A percentile compares a stretch with the other conserved stretches of the same genome.
Evolutionary conservation across 35 echinoderm and acorn worm species (phyloP).

Genomic region (Apostichopus japonicus): DNA sequence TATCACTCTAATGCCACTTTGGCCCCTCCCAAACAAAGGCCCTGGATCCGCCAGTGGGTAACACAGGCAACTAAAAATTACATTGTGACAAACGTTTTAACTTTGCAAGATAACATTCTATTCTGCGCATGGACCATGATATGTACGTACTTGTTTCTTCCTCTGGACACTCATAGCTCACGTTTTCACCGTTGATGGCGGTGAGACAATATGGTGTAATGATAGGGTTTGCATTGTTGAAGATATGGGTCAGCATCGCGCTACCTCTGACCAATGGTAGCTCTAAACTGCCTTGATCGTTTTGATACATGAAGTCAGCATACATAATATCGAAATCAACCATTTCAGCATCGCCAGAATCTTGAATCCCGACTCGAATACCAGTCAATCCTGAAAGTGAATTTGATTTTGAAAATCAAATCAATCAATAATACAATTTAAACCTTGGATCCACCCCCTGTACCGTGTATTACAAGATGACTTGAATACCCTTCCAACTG

Average conservation of each 20-base stretch:
- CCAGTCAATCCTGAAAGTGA: constrained; percentile 46
- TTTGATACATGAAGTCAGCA: constrained; percentile 78
- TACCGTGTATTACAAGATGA: no score
- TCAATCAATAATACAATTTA: no score
- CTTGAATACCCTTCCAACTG: no score
- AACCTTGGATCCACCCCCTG: no score
- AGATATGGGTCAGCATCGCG: constrained; percentile 81
- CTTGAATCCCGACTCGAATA: constrained; percentile 66
- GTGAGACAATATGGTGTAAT: constrained; percentile 76
- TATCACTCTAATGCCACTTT: no score
- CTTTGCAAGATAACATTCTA: no score
- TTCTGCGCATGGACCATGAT: neutral
- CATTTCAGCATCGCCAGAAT: constrained; percentile 67
- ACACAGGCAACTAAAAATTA: no score
- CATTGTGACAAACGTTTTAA: no score
- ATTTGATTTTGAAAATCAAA: neutral
- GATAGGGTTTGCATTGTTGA: constrained; percentile 74
- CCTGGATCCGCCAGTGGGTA: no score
- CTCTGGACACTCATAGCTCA: constrained; percentile 66
- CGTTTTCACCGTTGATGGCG: constrained; percentile 65
- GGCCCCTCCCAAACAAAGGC: no score
- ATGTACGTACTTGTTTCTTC: constrained; percentile 66
- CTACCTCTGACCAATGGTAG: constrained; percentile 78
- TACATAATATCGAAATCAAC: constrained; percentile 90
- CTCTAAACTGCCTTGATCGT: constrained; percentile 72